Conservation (phyloP, 2,113 vertebrate species). For the Hippotragus niger region DNA sequence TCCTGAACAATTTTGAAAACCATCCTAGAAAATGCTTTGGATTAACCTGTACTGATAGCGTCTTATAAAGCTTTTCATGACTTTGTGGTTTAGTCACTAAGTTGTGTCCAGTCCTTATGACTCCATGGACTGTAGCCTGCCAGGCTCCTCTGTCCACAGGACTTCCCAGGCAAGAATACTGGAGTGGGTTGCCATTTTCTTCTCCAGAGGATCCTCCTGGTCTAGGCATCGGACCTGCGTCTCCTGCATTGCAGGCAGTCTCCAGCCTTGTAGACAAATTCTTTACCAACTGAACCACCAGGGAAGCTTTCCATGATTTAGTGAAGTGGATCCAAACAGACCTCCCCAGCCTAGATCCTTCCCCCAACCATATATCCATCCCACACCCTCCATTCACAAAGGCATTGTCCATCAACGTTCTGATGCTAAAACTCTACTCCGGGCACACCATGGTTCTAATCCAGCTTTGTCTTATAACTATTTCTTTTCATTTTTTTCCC, state of each 20-base stretch:
- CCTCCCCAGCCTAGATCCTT: background rate
- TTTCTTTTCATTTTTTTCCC: background rate
- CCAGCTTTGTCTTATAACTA: background rate
- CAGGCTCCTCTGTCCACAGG: background rate
- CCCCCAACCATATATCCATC: background rate
- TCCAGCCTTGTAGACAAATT: background rate
- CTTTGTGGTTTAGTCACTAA: background rate
- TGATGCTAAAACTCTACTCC: background rate
- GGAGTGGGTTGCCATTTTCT: background rate
- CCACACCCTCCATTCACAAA: background rate
- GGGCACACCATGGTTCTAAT: background rate
- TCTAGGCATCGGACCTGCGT: background rate
- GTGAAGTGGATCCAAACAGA: background rate
- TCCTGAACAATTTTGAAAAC: slow-evolving; percentile 28
- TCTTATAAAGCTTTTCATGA: background rate
- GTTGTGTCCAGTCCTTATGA: background rate
- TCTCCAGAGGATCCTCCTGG: background rate
- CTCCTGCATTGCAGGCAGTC: background rate
- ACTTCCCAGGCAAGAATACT: background rate
- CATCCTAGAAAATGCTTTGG: background rate
- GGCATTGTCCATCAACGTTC: background rate
- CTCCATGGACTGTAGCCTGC: background rate
- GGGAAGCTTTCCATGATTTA: background rate
- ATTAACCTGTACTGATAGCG: background rate
- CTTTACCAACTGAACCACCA: background rate